Evolutionary conservation across 2,888 invertebrate species (phyloP).

Genomic region (Oligia latruncula): DNA sequence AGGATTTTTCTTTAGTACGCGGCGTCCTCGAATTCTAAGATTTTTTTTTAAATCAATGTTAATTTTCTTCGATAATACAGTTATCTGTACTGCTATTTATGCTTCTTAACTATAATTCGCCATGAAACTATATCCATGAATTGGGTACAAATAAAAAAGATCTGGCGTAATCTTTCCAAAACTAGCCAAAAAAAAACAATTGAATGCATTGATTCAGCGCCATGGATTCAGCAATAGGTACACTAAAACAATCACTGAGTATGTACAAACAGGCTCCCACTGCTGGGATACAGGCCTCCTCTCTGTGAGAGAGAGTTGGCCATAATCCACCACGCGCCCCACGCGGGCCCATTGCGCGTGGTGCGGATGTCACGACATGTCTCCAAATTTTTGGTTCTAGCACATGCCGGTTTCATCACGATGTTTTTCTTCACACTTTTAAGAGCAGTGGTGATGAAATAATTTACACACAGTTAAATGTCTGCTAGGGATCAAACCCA

Average conservation of each 20-base stretch:
- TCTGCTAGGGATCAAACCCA: neutral
- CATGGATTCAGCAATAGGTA: too few species aligned
- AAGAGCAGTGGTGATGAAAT: neutral
- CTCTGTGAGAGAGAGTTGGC: too few species aligned
- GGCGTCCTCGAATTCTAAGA: conserved; percentile 62
- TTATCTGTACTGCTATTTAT: conserved; percentile 6
- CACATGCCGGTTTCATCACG: neutral
- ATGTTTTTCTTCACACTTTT: neutral
- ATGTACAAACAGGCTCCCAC: neutral
- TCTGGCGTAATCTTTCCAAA: neutral
- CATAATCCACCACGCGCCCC: too few species aligned
- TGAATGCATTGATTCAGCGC: neutral
- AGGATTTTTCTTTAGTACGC: conserved; percentile 69
- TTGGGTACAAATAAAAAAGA: neutral
- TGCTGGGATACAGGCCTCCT: too few species aligned
- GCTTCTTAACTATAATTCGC: conserved; percentile 1
- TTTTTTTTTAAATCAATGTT: conserved; percentile 50
- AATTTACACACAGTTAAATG: neutral
- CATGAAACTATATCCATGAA: neutral
- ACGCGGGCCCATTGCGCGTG: neutral
- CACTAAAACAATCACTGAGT: neutral
- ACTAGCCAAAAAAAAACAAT: neutral
- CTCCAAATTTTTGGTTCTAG: neutral
- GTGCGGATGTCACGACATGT: neutral
- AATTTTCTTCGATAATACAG: conserved; percentile 21